Conservation (phyloP, 1,140 invertebrate species). For the Drosophila baimaii region DNA sequence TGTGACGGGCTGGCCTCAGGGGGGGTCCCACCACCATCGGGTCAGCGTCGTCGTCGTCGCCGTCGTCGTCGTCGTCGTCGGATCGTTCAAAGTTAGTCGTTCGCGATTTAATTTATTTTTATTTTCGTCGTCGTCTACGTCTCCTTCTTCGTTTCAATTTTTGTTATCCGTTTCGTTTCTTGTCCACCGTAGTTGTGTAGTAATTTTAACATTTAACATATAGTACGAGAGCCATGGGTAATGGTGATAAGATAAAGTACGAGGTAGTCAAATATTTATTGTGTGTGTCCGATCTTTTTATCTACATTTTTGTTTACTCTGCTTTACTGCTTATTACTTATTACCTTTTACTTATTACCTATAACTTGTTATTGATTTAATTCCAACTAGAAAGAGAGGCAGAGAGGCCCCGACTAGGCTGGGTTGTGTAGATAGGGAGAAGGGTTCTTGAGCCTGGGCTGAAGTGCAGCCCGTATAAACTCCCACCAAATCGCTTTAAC, state of each 20-base stretch:
- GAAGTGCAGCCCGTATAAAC: slow-evolving; percentile 2
- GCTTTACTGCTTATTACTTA: slow-evolving; percentile 3
- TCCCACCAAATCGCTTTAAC: slow-evolving; percentile 21
- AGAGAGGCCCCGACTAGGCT: background rate
- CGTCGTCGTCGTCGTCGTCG: too few species aligned
- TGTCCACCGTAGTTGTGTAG: too few species aligned
- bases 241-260: slow-evolving; percentile 27
- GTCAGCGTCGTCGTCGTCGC: too few species aligned
- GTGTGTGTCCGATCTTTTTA: slow-evolving; percentile 4
- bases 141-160: background rate
- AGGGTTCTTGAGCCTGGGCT: slow-evolving; percentile 1
- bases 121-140: background rate
- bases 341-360: background rate
- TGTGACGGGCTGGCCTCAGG: slow-evolving; percentile 85
- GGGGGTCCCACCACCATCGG: background rate
- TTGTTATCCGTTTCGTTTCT: background rate
- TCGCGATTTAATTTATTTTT: slow-evolving; percentile 19
- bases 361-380: slow-evolving; percentile 31
- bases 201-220: too few species aligned
- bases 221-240: slow-evolving; percentile 21
- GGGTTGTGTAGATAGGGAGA: background rate
- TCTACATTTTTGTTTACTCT: background rate
- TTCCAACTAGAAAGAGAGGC: slow-evolving; percentile 4
- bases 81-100: background rate
- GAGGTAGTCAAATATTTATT: slow-evolving; percentile 34